Base-by-base conservation (phyloP, 2,113 vertebrate species). In the Misgurnus mizolepis region DNA sequence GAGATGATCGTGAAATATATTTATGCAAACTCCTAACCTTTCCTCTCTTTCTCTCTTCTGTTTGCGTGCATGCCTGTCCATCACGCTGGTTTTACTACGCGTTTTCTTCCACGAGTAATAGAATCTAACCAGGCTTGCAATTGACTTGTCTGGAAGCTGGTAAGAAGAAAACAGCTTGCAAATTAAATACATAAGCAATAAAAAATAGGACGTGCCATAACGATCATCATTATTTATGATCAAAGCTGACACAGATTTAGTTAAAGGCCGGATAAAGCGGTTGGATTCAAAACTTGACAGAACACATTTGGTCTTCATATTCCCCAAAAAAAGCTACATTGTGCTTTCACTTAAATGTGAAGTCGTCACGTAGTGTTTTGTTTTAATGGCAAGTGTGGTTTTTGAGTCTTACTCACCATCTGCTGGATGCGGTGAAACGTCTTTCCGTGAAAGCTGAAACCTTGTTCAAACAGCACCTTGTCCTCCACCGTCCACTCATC, bases 101-200 rank as follows among this genome's bases (percentile, higher is more conserved):
- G 96, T 98, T 88, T 99, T 99, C 92, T 98, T 99, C 97, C 97
- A 99, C 0, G 96, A 98, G 88, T 99, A 99, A 89, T 99, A 99
- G 85, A 98, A 99, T 60, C 95, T 95, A 83, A 99, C 97, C 90
- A 99, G 89, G 83, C 96, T 98, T 81, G 96, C 94, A 91, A 98
- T 99, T 7, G 96, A 95, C 81, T 98, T 98, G 85, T 98, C 97
- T 74, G 97, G 97, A 80, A 99, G 92, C 97, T 99, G 85, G n/a
- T 88, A 82, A 12, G 40, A 75, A 43, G 22, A 56, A 65, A 18
- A 56, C 34, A 68, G 6, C 34, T 64, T 45, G 34, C 1, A 67
- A 50, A 62, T 41, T 4, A 15, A 79, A 7, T 5, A 50, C 43
- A 47, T 50, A 27, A 39, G 41, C 39, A 41, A 67, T 64, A 6